Evolutionary conservation across 2,797 vertebrate genomes (phyloP).

Genomic region (Pterois miles): DNA sequence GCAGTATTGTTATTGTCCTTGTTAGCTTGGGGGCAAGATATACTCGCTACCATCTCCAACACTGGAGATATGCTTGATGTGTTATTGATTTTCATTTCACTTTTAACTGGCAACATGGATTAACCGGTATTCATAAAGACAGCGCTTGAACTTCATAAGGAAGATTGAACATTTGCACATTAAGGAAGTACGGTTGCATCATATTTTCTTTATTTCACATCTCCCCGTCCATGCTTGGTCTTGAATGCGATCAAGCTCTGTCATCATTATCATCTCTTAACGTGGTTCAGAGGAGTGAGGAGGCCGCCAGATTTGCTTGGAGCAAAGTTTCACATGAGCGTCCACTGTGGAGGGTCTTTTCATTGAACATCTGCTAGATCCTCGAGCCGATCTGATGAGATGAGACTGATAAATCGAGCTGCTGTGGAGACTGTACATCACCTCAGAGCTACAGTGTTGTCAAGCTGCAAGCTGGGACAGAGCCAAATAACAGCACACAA

Average conservation of each 20-base stretch:
- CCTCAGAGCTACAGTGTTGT: not conserved
- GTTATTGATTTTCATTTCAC: slow-evolving; percentile 13
- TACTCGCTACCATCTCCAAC: not conserved
- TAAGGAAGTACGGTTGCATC: not conserved
- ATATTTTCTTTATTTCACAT: not conserved
- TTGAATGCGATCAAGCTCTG: not conserved
- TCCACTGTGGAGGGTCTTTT: not conserved
- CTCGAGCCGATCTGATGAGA: slow-evolving; percentile 2
- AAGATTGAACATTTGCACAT: not conserved
- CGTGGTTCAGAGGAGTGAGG: not conserved
- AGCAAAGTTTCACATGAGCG: not conserved
- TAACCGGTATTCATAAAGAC: not conserved
- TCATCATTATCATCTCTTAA: slow-evolving; percentile 5
- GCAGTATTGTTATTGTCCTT: not conserved
- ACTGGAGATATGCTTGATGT: not conserved
- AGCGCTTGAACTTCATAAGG: not conserved
- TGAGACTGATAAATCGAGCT: slow-evolving; percentile 3
- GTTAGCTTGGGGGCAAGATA: not conserved
- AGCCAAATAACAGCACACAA: not conserved
- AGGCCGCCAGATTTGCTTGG: not conserved
- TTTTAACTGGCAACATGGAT: not conserved
- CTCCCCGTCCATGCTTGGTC: not conserved
- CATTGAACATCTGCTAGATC: slow-evolving; percentile 7
- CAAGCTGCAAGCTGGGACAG: not conserved
- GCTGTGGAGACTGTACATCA: slow-evolving; percentile 3